phyloP scores from a whole-genome alignment of 2,888 invertebrate genomes.

The Cephus rjabovi region DNA sequence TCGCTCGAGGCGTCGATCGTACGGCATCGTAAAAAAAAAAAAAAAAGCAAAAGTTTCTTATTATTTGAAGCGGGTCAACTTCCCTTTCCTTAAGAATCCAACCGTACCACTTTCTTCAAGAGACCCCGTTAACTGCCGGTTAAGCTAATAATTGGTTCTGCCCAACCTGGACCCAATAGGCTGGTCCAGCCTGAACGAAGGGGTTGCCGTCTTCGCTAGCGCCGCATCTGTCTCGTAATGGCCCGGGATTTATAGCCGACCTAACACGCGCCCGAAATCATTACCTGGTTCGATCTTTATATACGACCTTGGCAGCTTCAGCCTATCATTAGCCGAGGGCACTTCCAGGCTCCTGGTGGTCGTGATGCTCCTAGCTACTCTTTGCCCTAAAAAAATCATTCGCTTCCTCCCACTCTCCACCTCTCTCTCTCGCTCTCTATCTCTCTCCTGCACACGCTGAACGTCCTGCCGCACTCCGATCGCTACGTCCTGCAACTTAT shows the following conservation, averaged over 20 bases:
- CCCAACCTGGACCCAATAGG: not conserved
- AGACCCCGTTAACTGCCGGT: conserved; percentile 15
- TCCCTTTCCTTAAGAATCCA: conserved; percentile 10
- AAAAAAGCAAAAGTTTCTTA: not conserved
- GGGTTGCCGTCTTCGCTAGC: conserved; percentile 47
- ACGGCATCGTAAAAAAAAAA: not conserved
- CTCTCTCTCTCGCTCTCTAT: not conserved
- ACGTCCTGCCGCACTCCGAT: not conserved
- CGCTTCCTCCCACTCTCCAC: too few species aligned
- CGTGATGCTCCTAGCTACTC: too few species aligned
- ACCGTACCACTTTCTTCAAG: conserved; percentile 15
- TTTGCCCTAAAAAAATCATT: too few species aligned
- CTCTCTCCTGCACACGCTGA: conserved; percentile 3
- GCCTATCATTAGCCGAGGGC: conserved; percentile 41
- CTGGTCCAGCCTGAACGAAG: conserved; percentile 18
- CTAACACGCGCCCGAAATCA: conserved; percentile 57
- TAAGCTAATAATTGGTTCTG: conserved; percentile 34
- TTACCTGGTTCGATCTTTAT: conserved; percentile 43
- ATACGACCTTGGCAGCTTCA: conserved; percentile 39
- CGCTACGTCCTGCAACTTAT: not conserved
- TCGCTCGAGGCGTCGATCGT: not conserved
- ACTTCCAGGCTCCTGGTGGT: conserved; percentile 13
- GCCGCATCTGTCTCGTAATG: conserved; percentile 63
- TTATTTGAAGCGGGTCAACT: conserved; percentile 15
- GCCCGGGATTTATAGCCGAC: conserved; percentile 56